These are phyloP conservation scores for Eucidaris tribuloides DNA, from an alignment of 35 echinoderm and acorn worm genomes.

Conservation along the genomic window DNA sequence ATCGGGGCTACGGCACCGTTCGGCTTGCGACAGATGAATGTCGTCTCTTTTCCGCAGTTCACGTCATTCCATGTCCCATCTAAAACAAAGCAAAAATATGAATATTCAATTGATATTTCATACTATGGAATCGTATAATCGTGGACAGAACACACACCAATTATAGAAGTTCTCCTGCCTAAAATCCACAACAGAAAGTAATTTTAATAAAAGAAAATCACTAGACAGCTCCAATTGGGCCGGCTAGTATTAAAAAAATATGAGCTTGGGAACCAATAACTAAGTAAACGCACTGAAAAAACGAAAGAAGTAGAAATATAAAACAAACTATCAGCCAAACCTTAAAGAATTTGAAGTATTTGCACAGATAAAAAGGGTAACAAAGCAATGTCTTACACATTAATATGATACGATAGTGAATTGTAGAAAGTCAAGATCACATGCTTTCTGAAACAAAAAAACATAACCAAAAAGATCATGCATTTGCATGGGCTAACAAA, in stretches of 20 bases:
- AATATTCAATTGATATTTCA: not conserved
- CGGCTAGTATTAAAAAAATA: not conserved
- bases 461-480: no score
- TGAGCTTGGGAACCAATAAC: no score
- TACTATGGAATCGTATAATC: not conserved
- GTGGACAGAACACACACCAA: not conserved
- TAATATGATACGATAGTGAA: no score
- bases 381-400: no score
- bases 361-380: no score
- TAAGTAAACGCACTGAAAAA: no score
- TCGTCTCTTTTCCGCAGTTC: conserved; percentile 44
- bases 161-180: not conserved
- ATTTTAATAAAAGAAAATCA: not conserved
- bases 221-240: not conserved
- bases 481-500: no score
- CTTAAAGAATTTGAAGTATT: no score
- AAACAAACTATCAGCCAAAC: no score
- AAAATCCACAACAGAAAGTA: not conserved
- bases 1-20: conserved; percentile 10
- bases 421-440: no score
- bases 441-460: no score
- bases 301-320: no score
- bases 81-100: not conserved
- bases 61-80: conserved; percentile 70
- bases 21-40: conserved; percentile 64